Percentiles rank a stretch among this genome's conserved stretches.
Evolutionary conservation across 2,888 invertebrate species (phyloP).

Genomic region (Metopia argyrocephala): DNA sequence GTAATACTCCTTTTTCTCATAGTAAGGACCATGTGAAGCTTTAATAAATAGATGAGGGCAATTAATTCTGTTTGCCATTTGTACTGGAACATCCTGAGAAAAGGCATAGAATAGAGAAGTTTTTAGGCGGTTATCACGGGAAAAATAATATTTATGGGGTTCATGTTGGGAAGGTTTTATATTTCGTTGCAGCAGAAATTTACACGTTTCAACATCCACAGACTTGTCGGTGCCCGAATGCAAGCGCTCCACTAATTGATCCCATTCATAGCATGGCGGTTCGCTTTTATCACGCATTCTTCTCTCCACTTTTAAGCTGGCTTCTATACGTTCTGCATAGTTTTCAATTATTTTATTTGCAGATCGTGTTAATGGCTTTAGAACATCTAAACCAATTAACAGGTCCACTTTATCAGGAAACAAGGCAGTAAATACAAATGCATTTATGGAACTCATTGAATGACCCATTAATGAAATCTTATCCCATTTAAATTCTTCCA

Average conservation of each 20-base stretch:
- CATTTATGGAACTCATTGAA: conserved; percentile 83
- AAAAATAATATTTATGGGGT: conserved; percentile 82
- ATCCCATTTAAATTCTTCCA: conserved; percentile 84
- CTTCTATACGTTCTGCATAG: conserved; percentile 77
- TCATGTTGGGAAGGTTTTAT: conserved; percentile 80
- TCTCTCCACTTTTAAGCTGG: conserved; percentile 78
- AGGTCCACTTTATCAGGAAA: conserved; percentile 81
- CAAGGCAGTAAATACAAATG: conserved; percentile 81
- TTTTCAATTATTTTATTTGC: conserved; percentile 68
- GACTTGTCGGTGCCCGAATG: conserved; percentile 81
- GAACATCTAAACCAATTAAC: conserved; percentile 73
- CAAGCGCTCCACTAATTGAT: conserved; percentile 82
- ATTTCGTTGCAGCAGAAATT: conserved; percentile 81
- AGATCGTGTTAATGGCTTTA: conserved; percentile 73
- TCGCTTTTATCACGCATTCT: conserved; percentile 75
- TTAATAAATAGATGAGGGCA: conserved; percentile 84
- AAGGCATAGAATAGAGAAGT: conserved; percentile 70
- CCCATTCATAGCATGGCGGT: conserved; percentile 82
- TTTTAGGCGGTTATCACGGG: conserved; percentile 84
- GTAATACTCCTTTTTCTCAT: conserved; percentile 80
- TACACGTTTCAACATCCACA: conserved; percentile 80
- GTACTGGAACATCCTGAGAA: conserved; percentile 79
- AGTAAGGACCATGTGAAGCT: conserved; percentile 81
- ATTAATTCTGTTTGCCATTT: conserved; percentile 80
- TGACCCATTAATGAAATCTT: conserved; percentile 85